A percentile compares a stretch with the other conserved stretches of the same genome.
Evolutionary conservation across 1,140 invertebrate species (phyloP).

Genomic region (Brachionus sp.): DNA sequence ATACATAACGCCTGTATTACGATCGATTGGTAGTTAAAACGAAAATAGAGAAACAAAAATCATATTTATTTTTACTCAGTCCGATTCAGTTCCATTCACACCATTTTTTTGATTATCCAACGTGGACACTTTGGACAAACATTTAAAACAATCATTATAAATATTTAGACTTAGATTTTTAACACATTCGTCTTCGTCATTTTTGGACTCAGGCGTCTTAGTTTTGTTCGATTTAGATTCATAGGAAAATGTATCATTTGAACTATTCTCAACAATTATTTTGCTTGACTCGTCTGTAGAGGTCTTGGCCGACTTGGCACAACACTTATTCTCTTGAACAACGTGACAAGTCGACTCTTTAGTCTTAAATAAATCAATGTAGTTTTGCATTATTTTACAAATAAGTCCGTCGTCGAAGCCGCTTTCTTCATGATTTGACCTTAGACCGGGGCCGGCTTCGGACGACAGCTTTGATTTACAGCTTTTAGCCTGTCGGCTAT

Average conservation of each 20-base stretch:
- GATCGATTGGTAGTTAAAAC: not conserved
- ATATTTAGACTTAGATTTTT: conserved; percentile 15
- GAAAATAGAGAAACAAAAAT: not conserved
- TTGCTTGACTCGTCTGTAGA: not conserved
- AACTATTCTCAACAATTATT: not conserved
- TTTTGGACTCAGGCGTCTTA: not conserved
- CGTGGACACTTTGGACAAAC: not conserved
- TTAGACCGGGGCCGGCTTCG: not conserved
- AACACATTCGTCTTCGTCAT: conserved; percentile 1
- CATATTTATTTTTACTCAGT: not conserved
- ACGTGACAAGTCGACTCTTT: not conserved
- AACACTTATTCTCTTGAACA: not conserved
- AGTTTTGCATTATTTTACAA: conserved; percentile 44
- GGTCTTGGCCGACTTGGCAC: not conserved
- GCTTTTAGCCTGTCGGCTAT: not conserved
- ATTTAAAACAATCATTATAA: conserved; percentile 41
- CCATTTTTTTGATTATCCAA: not conserved
- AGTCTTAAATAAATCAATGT: conserved; percentile 16
- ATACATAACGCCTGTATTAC: not conserved
- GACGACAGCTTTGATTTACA: not conserved
- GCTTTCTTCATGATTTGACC: not conserved
- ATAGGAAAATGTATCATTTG: not conserved
- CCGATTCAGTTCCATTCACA: not conserved
- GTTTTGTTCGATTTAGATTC: not conserved
- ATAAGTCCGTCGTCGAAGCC: conserved; percentile 25